Evolutionary conservation across 2,888 invertebrate genomes (phyloP).

Genomic region (Ophraella communa): DNA sequence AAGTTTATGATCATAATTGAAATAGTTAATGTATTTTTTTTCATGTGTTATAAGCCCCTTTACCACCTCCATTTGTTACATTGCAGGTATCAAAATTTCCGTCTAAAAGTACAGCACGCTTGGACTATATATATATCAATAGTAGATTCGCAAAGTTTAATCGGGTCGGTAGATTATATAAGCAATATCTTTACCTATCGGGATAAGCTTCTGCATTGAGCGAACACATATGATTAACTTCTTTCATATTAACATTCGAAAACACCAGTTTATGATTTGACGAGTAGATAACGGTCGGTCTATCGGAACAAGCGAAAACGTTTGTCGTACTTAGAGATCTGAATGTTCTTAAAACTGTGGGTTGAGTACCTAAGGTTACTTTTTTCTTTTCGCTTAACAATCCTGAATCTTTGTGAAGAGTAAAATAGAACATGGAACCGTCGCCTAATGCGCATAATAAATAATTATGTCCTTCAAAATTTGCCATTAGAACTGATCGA

Average conservation of each 20-base stretch:
- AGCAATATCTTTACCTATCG: slow-evolving; percentile 70
- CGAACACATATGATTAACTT: slow-evolving; percentile 98
- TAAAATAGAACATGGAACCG: slow-evolving; percentile 97
- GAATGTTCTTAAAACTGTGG: slow-evolving; percentile 91
- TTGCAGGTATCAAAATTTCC: too few relatives aligned
- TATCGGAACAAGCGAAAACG: slow-evolving; percentile 98
- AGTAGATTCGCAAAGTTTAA: too few relatives aligned
- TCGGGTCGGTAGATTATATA: too few relatives aligned
- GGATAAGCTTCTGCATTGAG: slow-evolving; percentile 94
- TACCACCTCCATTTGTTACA: too few relatives aligned
- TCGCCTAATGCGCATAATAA: slow-evolving; percentile 93
- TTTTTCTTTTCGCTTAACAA: slow-evolving; percentile 87
- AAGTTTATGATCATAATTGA: too few relatives aligned
- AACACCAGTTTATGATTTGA: slow-evolving; percentile 98
- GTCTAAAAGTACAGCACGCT: too few relatives aligned
- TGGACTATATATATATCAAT: too few relatives aligned
- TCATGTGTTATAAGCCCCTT: too few relatives aligned
- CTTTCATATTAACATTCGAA: slow-evolving; percentile 95
- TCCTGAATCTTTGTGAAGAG: slow-evolving; percentile 78
- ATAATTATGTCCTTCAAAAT: slow-evolving; percentile 90
- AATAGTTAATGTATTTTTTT: too few relatives aligned
- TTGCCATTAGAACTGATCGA: slow-evolving; percentile 92
- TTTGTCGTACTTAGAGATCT: slow-evolving; percentile 90
- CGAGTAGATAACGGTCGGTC: slow-evolving; percentile 98
- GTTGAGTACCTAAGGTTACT: slow-evolving; percentile 96